These are phyloP conservation scores for Drosophila setosimentum DNA, from an alignment of 2,888 invertebrate genomes.

Conservation along the genomic window DNA sequence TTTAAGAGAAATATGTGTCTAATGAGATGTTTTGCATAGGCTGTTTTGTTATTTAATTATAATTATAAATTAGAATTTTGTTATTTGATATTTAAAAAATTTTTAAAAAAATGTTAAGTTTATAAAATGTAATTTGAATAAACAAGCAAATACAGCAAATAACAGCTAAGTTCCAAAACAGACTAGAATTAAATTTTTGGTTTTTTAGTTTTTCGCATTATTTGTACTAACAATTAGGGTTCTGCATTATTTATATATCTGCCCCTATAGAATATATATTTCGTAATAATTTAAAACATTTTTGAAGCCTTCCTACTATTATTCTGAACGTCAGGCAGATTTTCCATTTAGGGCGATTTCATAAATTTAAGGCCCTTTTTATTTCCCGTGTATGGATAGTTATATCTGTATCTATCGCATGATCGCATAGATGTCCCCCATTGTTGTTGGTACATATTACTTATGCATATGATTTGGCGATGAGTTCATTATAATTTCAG, in stretches of 20 bases:
- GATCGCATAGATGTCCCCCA: slow-evolving; percentile 48
- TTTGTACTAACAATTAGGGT: not conserved
- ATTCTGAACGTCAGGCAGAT: too few species aligned
- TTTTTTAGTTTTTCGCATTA: not conserved
- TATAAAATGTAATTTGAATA: not conserved
- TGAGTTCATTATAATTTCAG: slow-evolving; percentile 71
- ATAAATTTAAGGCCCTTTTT: not conserved
- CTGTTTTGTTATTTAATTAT: not conserved
- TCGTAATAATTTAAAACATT: too few species aligned
- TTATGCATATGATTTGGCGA: slow-evolving; percentile 49
- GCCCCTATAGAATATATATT: not conserved
- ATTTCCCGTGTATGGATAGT: not conserved
- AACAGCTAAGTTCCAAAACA: rapidly evolving
- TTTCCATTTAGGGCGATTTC: not conserved
- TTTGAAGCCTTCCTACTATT: too few species aligned
- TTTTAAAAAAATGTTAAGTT: not conserved
- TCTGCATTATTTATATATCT: not conserved
- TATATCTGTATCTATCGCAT: slow-evolving; percentile 13
- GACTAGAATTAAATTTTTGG: rapidly evolving
- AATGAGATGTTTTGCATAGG: not conserved
- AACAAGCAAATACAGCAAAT: not conserved
- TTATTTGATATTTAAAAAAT: not conserved
- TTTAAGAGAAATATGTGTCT: too few species aligned
- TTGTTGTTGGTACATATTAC: slow-evolving; percentile 22
- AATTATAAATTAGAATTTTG: not conserved